phyloP scores from a whole-genome alignment of 2,797 vertebrate genomes.

The Pseudochromis fuscus region DNA sequence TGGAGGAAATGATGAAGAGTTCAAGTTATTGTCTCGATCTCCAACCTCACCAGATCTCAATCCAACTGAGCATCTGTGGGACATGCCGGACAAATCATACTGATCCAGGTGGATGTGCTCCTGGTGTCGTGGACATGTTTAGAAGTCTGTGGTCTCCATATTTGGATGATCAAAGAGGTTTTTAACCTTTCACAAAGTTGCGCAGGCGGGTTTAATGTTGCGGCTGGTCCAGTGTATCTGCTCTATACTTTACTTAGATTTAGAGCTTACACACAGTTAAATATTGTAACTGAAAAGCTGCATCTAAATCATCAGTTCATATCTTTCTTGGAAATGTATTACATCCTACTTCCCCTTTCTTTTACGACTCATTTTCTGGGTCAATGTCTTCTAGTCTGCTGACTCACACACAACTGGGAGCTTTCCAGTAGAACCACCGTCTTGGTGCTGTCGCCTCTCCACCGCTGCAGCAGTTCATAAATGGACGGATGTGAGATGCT shows the following conservation, averaged over 20 bases:
- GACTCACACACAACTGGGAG: slow-evolving; percentile 4
- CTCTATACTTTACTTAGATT: background rate
- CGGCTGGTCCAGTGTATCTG: too few species aligned
- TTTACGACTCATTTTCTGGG: background rate
- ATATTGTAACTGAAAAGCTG: background rate
- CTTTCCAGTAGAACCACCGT: background rate
- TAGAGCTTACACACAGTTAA: background rate
- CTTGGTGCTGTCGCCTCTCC: background rate
- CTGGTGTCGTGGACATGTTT: too few species aligned
- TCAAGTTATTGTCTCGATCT: too few species aligned
- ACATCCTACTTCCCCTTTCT: background rate
- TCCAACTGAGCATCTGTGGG: too few species aligned
- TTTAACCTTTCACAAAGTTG: too few species aligned
- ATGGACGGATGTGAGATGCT: slow-evolving; percentile 29
- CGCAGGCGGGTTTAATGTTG: too few species aligned
- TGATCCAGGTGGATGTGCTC: too few species aligned
- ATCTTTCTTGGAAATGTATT: background rate
- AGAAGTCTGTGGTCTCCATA: too few species aligned
- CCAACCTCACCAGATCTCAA: too few species aligned
- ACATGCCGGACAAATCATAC: too few species aligned
- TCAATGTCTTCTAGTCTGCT: background rate
- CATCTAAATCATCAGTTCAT: background rate
- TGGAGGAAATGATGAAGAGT: too few species aligned
- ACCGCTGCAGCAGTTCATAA: background rate
- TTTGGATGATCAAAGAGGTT: too few species aligned